Base-by-base conservation (phyloP, 2,113 vertebrate genomes). In the Dolichallabes microphthalmus region DNA sequence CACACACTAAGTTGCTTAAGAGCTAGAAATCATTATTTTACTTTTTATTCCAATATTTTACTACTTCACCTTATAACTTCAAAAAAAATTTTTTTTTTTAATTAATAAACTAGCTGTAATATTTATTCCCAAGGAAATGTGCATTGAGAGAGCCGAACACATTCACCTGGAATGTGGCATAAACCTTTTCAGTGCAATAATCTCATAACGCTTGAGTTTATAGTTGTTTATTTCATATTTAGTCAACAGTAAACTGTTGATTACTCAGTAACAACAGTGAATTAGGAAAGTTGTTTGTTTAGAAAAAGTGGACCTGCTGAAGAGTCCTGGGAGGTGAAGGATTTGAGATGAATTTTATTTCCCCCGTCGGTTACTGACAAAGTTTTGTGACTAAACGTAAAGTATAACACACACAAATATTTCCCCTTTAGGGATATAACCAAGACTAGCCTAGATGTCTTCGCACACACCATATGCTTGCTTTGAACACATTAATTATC, bases 261-360 rank as follows among this genome's bases (percentile, higher is more conserved):
- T 74, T 27, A 53, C 73, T 75, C 14, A 53, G 45, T 53, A 53
- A 27, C 7, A 4, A 27, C 13, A 9, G 25, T 75, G 73, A 75
- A 53, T 53, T 50, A 50, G 39, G 20, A 73, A 73, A 25, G 35
- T 53, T 27, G 25, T 75, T 2, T 25, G 6, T 5, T 52, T 75
- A 27, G 45, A 75, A 50, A 15, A 1, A 55, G 1, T n/a, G 25
- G 15, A 77, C 14, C 9, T 6, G 2, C 52, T 32, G 17, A 57
- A 30, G 75, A 32, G 15, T 77, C 27, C n/a, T 32, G 27, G 8
- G 15, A 57, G 52, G 52, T 12, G 52, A 17, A 57, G 75, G 52
- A 30, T 77, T 55, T 55, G 50, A 55, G 74, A 32, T 57, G 75
- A 57, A 14, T 30, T 76, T 76, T 53, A 55, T 76, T 77, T 55